phyloP scores from a whole-genome alignment of 2,113 vertebrate genomes.

The Eublepharis macularius region DNA sequence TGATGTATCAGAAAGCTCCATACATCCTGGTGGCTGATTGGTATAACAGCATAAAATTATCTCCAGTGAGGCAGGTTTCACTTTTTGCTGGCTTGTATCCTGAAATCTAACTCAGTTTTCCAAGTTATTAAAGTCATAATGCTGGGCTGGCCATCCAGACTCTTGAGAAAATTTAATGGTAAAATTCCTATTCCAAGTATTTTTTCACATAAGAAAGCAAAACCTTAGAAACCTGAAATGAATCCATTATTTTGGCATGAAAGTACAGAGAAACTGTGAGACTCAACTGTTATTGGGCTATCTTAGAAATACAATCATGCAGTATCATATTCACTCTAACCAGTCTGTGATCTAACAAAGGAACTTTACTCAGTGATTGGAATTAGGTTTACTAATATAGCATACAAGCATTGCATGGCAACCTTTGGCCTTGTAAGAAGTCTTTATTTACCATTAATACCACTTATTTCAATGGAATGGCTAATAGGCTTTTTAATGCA shows the following conservation, averaged over 20 bases:
- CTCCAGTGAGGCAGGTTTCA: neutral
- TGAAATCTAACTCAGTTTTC: conserved; percentile 21
- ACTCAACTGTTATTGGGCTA: conserved; percentile 13
- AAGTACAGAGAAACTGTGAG: conserved; percentile 31
- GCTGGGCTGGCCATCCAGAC: conserved; percentile 39
- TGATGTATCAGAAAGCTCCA: accelerated
- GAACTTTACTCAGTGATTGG: neutral
- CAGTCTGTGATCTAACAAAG: conserved; percentile 1
- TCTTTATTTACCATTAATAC: accelerated
- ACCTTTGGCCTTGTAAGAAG: neutral
- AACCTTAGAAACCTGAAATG: conserved; percentile 35
- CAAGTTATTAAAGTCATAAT: conserved; percentile 3
- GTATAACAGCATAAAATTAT: neutral
- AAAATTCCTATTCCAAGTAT: conserved; percentile 47
- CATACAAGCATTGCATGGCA: neutral
- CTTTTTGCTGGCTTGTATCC: neutral
- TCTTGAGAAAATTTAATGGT: conserved; percentile 66
- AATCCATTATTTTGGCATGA: conserved; percentile 30
- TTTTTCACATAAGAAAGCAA: conserved; percentile 52
- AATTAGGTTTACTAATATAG: neutral
- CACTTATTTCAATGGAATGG: accelerated
- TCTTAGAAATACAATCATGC: conserved; percentile 5
- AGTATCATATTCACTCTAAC: conserved; percentile 14
- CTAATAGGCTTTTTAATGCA: neutral
- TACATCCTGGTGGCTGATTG: accelerated